phyloP scores from a whole-genome alignment of 2,797 vertebrate genomes.

The Tadarida brasiliensis region DNA sequence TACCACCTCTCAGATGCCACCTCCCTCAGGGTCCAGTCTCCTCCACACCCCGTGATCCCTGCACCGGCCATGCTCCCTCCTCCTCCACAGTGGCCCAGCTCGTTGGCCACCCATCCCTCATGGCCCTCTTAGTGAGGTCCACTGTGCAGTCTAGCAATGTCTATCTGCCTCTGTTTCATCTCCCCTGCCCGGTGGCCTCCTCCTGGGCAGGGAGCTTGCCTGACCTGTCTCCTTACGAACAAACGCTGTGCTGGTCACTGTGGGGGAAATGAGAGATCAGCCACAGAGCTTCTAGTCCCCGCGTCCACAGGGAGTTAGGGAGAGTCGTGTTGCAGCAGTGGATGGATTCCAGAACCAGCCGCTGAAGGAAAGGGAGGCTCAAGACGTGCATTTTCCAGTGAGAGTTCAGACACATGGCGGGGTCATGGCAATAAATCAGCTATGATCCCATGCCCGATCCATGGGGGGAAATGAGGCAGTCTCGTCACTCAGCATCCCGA shows the following conservation, averaged over 20 bases:
- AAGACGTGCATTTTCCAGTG: neutral
- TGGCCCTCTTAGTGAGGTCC: neutral
- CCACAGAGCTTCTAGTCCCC: neutral
- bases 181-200: neutral
- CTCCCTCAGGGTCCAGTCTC: neutral
- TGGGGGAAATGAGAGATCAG: neutral
- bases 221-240: neutral
- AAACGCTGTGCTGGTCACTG: neutral
- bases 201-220: neutral
- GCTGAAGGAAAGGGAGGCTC: neutral
- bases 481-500: neutral
- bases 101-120: neutral
- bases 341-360: slow-evolving; percentile 25
- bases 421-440: neutral
- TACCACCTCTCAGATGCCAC: neutral
- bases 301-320: neutral
- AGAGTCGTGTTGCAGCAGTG: neutral
- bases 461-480: neutral
- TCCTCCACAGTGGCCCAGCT: neutral
- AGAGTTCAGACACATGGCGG: neutral
- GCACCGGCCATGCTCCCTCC: neutral
- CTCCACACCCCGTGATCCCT: neutral
- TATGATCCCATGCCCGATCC: neutral
- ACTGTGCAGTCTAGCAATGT: neutral
- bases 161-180: neutral